phyloP scores from a whole-genome alignment of 2,888 invertebrate genomes.

The Scaptomyza reducta region DNA sequence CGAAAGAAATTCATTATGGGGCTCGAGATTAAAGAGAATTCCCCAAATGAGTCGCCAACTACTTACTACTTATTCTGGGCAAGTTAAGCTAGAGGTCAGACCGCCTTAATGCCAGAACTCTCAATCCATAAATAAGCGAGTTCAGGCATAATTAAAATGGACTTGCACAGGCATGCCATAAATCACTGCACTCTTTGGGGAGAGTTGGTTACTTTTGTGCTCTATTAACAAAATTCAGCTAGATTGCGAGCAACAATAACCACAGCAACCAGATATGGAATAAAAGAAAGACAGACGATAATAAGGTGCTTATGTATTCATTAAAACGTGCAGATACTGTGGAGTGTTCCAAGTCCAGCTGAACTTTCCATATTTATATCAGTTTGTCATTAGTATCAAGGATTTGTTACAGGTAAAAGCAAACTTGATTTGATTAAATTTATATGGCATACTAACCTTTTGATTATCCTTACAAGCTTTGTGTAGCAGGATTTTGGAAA shows the following conservation, averaged over 20 bases:
- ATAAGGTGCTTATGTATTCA: slow-evolving; percentile 5
- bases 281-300: slow-evolving; percentile 1
- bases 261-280: not conserved
- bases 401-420: not conserved
- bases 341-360: not conserved
- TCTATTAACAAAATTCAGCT: slow-evolving; percentile 25
- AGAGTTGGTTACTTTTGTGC: slow-evolving; percentile 2
- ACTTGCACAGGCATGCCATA: slow-evolving; percentile 49
- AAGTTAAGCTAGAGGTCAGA: slow-evolving; percentile 9
- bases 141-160: slow-evolving; percentile 62
- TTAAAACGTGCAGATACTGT: slow-evolving; percentile 9
- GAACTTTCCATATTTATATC: not conserved
- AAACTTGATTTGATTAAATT: not conserved
- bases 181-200: slow-evolving; percentile 48
- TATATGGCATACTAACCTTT: not conserved
- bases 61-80: slow-evolving; percentile 1
- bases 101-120: slow-evolving; percentile 30
- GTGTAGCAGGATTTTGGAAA: not conserved
- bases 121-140: slow-evolving; percentile 33
- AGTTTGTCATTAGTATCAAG: not conserved
- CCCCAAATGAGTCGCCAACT: slow-evolving; percentile 60
- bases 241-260: slow-evolving; percentile 3
- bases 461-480: not conserved
- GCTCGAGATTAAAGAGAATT: slow-evolving; percentile 57
- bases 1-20: slow-evolving; percentile 59